A percentile compares a stretch with the other conserved stretches of the same genome.
Evolutionary conservation across 2,797 vertebrate genomes (phyloP).

Genomic region (Iguana delicatissima): DNA sequence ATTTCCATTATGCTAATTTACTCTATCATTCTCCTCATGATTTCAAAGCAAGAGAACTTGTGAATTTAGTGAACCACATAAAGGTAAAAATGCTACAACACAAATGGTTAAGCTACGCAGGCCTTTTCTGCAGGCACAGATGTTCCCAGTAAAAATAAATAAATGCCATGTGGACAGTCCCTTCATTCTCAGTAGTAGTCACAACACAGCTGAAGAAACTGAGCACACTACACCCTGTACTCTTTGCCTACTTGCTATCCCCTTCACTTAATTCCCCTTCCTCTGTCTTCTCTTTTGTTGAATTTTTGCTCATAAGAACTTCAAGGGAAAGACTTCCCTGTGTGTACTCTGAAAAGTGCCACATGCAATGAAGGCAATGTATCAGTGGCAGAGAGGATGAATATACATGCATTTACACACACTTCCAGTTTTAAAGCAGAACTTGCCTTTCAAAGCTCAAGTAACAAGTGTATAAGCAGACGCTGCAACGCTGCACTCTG

Average conservation of each 20-base stretch:
- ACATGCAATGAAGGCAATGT: no score
- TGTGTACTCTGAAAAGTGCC: no score
- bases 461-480: background rate
- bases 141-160: background rate
- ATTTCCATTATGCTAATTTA: background rate
- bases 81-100: background rate
- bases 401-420: background rate
- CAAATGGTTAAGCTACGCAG: background rate
- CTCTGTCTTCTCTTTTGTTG: no score
- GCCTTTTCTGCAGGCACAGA: background rate
- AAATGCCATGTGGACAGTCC: background rate
- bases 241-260: no score
- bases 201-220: slow-evolving; percentile 1
- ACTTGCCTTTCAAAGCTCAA: slow-evolving; percentile 9
- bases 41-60: background rate
- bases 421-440: background rate
- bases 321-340: no score
- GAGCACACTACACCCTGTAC: background rate
- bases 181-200: background rate
- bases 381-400: no score
- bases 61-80: background rate
- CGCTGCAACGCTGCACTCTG: background rate
- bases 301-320: no score
- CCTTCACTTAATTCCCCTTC: no score
- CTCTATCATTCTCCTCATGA: background rate